Percentiles rank a stretch among this genome's conserved stretches.
Evolutionary conservation across 2,888 invertebrate species (phyloP).

Genomic region (Itoplectis maculator): DNA sequence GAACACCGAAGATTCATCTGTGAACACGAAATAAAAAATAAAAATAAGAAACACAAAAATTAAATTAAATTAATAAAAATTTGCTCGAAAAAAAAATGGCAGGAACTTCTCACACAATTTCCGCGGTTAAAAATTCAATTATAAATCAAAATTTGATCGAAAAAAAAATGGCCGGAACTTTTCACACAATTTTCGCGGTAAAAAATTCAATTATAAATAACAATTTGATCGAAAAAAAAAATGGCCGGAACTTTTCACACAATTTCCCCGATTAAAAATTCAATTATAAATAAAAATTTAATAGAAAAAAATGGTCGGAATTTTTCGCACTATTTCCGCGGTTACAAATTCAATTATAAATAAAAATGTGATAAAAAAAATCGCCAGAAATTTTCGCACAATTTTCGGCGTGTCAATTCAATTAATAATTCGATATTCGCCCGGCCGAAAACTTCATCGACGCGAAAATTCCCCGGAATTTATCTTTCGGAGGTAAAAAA

Average conservation of each 20-base stretch:
- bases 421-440: neutral
- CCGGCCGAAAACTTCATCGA: no score
- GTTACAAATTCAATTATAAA: neutral
- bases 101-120: no score
- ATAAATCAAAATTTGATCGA: no score
- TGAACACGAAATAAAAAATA: constrained; percentile 8
- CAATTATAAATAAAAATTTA: no score
- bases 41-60: neutral
- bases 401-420: no score
- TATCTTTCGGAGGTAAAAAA: neutral
- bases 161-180: no score
- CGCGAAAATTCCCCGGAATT: neutral
- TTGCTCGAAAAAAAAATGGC: neutral
- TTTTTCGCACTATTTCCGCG: no score
- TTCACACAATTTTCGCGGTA: no score
- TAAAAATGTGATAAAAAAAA: neutral
- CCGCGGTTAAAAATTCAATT: neutral
- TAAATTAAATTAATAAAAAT: neutral
- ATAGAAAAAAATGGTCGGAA: no score
- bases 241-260: neutral
- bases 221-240: neutral
- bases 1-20: constrained; percentile 58
- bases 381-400: no score
- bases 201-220: neutral
- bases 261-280: no score